phyloP scores from a whole-genome alignment of 53 echinoderm and acorn worm genomes.

The Patiria pectinifera region DNA sequence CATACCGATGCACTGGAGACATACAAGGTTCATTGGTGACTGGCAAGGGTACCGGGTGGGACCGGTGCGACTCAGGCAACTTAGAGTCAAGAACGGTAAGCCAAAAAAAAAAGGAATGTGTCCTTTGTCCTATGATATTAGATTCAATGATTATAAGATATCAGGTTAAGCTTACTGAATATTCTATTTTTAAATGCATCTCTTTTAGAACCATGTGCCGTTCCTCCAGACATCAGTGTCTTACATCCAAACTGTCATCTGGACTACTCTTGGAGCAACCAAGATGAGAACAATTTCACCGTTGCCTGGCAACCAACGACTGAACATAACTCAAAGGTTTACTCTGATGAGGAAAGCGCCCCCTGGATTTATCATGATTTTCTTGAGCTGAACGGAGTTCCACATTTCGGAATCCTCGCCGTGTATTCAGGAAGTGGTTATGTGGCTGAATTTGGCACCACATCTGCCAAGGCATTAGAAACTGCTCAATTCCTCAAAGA shows the following conservation, averaged over 20 bases:
- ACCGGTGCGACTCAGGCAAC: constrained; percentile 79
- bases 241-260: constrained; percentile 52
- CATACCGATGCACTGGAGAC: constrained; percentile 71
- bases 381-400: constrained; percentile 69
- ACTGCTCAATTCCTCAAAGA: constrained; percentile 59
- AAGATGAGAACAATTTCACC: constrained; percentile 65
- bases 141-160: background rate
- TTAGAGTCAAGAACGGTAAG: constrained; percentile 78
- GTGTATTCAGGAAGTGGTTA: constrained; percentile 80
- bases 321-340: background rate
- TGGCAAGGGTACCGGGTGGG: constrained; percentile 80
- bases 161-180: background rate
- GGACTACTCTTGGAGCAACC: constrained; percentile 63
- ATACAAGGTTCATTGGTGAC: constrained; percentile 68
- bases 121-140: background rate
- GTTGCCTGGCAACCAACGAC: constrained; percentile 67
- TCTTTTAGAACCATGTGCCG: constrained; percentile 53
- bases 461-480: constrained; percentile 49
- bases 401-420: constrained; percentile 54
- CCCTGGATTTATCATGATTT: constrained; percentile 74
- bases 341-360: constrained; percentile 35
- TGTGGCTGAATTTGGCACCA: constrained; percentile 76
- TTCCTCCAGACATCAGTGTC: constrained; percentile 32
- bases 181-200: background rate
- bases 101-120: background rate